Base-by-base conservation (phyloP, 2,888 invertebrate genomes). In the Craniophora ligustri region DNA sequence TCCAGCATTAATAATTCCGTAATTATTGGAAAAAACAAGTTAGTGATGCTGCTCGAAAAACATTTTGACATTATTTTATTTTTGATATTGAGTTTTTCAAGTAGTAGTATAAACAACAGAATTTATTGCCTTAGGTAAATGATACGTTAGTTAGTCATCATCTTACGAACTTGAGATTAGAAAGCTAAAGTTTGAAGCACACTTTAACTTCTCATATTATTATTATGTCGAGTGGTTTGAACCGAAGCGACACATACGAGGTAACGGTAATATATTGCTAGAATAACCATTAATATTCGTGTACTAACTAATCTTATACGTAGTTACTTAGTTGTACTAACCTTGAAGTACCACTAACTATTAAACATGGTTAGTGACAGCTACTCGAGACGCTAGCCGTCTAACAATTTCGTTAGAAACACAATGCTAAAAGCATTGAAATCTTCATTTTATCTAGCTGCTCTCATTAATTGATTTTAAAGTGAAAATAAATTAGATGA, bases 401-500 rank as follows among this genome's bases (percentile, higher is more conserved):
- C 58, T 57, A 72, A 55, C 38, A 54, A 46, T 48, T 55, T 67
- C 67, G 57, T 63, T 13, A 40, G 40, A 50, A 30, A 59, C 47
- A 65, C 40, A 73, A 68, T 60, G 53, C 56, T 44, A 62, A 66
- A 53, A 62, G 70, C 62, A 63, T 57, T 69, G 35, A 41, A 56
- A 47, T 53, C 49, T 64, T 58, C 50, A 68, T 71, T 75, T 66
- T 66, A 56, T 54, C 60, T 68, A 62, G 54, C 50, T 73, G 66
- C 61, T 64, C 60, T 59, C 41, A 47, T 61, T 66, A 54, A 75
- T 72, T 62, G 67, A 60, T 67, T 73, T 73, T 53, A 67, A 69
- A 72, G 59, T 63, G 50, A 66, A 47, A 66, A 68, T 72, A 72
- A 68, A 71, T 72, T 69, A 63, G 63, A n/a, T n/a, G n/a, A n/a